phyloP scores from a whole-genome alignment of 2,888 invertebrate genomes.

The Drosophila affinis region DNA sequence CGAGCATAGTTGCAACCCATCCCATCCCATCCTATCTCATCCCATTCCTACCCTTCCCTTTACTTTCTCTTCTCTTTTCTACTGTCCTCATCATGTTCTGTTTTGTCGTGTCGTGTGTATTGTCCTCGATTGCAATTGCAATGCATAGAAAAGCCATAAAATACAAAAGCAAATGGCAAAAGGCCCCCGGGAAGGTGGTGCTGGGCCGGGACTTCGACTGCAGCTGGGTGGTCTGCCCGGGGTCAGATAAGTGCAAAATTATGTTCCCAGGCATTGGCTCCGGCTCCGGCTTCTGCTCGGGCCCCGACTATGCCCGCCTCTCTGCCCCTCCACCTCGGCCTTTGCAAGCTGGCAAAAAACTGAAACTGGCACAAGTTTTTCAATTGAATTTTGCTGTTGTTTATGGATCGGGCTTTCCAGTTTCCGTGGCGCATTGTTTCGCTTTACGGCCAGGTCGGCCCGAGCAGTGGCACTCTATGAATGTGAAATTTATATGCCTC shows the following conservation, averaged over 20 bases:
- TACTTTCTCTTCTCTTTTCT: not conserved
- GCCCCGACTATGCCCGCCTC: not conserved
- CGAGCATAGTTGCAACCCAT: not conserved
- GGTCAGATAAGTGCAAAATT: conserved; percentile 75
- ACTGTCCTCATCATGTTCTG: conserved; percentile 4
- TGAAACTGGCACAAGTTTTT: conserved; percentile 59
- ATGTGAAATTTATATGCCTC: conserved; percentile 49
- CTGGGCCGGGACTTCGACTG: conserved; percentile 1
- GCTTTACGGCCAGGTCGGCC: conserved; percentile 17
- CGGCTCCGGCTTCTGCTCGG: not conserved
- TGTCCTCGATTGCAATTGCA: conserved; percentile 54
- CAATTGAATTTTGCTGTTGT: conserved; percentile 62
- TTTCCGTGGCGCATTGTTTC: conserved; percentile 55
- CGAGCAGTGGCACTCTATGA: conserved; percentile 41
- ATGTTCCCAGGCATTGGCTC: conserved; percentile 47
- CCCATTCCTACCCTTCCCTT: not conserved
- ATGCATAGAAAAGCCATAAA: conserved; percentile 66
- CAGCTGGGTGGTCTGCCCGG: conserved; percentile 38
- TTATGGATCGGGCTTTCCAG: conserved; percentile 47
- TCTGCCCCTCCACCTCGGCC: too few relatives aligned
- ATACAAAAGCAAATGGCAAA: conserved; percentile 50
- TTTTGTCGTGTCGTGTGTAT: conserved; percentile 23
- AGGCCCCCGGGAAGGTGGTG: conserved; percentile 25
- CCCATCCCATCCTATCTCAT: not conserved
- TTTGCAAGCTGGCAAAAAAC: conserved; percentile 11